Evolutionary conservation across 2,113 vertebrate genomes (phyloP).

Genomic region (Alectura lathami): DNA sequence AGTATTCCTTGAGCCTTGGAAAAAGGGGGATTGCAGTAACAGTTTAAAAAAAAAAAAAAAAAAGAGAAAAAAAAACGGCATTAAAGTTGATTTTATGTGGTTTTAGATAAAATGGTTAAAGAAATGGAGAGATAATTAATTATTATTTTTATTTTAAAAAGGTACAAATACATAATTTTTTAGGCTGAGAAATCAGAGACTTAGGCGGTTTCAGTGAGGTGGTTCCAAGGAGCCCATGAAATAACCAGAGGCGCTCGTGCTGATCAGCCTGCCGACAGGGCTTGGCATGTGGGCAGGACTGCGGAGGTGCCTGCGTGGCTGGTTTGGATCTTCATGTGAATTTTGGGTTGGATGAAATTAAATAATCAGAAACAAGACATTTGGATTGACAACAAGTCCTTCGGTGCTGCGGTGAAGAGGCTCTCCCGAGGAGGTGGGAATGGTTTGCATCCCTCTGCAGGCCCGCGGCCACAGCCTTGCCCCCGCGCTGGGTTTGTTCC

Average conservation of each 20-base stretch:
- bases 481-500: too few relatives aligned
- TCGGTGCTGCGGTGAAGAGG: background rate
- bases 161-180: background rate
- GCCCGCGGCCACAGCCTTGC: too few relatives aligned
- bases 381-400: background rate
- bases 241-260: background rate
- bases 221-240: background rate
- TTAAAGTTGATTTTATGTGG: background rate
- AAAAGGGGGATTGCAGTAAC: background rate
- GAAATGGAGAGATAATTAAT: background rate
- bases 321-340: background rate
- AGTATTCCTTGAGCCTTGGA: fast-evolving
- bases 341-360: background rate
- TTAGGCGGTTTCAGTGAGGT: background rate
- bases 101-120: background rate
- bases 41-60: too few relatives aligned
- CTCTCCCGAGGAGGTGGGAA: too few relatives aligned
- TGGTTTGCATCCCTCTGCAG: too few relatives aligned
- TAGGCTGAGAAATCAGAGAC: background rate
- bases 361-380: background rate
- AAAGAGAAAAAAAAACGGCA: too few relatives aligned
- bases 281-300: background rate
- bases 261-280: background rate
- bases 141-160: background rate
- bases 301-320: background rate